Percentiles rank a stretch among this genome's conserved stretches.
phyloP scores from a whole-genome alignment of 2,113 vertebrate species.

The Peromyscus polionotus region DNA sequence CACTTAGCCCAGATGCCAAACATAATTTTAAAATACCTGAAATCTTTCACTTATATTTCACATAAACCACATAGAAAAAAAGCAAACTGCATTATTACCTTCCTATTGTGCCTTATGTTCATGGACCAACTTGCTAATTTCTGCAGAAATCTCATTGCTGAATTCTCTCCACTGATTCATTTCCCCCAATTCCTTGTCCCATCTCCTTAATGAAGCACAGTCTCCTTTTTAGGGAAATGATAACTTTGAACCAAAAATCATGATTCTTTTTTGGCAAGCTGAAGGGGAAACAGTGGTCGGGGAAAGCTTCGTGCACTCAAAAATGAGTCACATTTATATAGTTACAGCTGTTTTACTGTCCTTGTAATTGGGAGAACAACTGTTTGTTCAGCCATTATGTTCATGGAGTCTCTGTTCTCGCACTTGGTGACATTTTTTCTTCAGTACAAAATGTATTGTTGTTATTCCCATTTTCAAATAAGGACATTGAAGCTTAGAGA shows the following conservation, averaged over 20 bases:
- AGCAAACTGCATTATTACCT: not conserved
- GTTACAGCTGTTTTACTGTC: not conserved
- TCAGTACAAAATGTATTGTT: not conserved
- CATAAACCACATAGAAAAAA: not conserved
- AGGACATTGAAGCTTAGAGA: not conserved
- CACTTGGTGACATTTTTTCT: not conserved
- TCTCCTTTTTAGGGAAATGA: not conserved
- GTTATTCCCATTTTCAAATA: not conserved
- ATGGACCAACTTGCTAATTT: not conserved
- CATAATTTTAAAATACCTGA: not conserved
- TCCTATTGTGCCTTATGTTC: not conserved
- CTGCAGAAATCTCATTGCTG: not conserved
- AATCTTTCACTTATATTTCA: not conserved
- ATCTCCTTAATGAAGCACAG: not conserved
- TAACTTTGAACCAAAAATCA: not conserved
- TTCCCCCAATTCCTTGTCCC: not conserved
- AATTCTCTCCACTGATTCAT: not conserved
- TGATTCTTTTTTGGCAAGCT: not conserved
- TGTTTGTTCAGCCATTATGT: not conserved
- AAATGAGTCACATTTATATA: not conserved
- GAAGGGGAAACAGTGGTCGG: rapidly evolving
- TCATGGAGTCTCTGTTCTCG: not conserved
- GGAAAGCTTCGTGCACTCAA: not conserved
- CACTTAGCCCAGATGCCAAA: not conserved
- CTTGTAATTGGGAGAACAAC: not conserved